Evolutionary conservation across 2,113 vertebrate species (phyloP), one percentile per base, ranked within the genome.

Genomic region (Colaptes auratus): DNA sequence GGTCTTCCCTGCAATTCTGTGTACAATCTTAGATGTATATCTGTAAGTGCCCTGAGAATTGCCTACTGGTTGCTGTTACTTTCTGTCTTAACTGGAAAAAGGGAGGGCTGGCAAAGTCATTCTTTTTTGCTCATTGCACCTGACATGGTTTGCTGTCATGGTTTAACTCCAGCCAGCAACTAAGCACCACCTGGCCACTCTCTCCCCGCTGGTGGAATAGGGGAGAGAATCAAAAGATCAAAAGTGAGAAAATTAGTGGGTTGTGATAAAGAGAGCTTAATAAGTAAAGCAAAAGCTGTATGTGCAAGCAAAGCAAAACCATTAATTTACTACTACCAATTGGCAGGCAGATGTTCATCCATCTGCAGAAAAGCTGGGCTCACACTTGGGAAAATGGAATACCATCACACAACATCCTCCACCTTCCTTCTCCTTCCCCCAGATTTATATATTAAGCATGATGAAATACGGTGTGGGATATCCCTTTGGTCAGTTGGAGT

Each of bases 21-120:
- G 2, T n/a, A 16, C 24, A 19, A 53, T 42, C 46, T 44, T 0
- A 0, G 15, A 5, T 3, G 1, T 3, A 2, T 30, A 30, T 23
- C 48, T 7, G 2, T 58, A 53, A 75, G 4, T 1, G 3, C 52
- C 74, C 52, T 33, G 10, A 55, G 36, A 80, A 33, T 59, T 83
- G 23, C 35, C 21, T 67, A 1, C 7, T 16, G 1, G 1, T 53
- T 2, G 67, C 42, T 27, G 9, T 30, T 73, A 6, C 59, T 73
- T 33, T 56, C 60, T 77, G 7, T 31, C 15, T 69, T 60, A 33
- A 30, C 7, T 56, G 11, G 31, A 28, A 56, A 84, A 73, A 8
- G 10, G 36, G 73, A 73, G 7, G 24, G 27, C n/a, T 56, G 30
- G 30, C 55, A 69, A 64, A 59, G 36, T 28, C 19, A 39, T 39